Conservation (phyloP, 2,888 invertebrate genomes). For the Charanyca ferruginea region DNA sequence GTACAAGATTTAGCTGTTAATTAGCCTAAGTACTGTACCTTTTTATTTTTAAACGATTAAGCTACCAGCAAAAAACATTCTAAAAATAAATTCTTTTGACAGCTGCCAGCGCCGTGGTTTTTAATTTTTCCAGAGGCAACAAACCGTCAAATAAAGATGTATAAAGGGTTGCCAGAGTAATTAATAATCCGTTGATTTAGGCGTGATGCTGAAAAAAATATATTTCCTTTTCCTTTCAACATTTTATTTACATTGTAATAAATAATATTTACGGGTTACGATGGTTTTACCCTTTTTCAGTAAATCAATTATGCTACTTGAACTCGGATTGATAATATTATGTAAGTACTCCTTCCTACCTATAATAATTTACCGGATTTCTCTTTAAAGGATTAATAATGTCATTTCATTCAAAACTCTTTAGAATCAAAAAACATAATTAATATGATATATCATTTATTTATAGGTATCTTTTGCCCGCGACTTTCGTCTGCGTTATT, state of each 20-base stretch:
- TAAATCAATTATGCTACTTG: conserved; percentile 6
- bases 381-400: background rate
- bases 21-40: background rate
- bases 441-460: too few relatives aligned
- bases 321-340: background rate
- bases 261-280: conserved; percentile 19
- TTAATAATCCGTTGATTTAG: conserved; percentile 49
- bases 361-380: background rate
- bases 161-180: conserved; percentile 41
- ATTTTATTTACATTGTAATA: conserved; percentile 17
- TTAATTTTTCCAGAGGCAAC: conserved; percentile 1
- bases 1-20: background rate
- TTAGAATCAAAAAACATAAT: too few relatives aligned
- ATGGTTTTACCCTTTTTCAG: conserved; percentile 2
- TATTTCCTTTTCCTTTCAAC: background rate
- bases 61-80: background rate
- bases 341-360: too few relatives aligned
- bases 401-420: background rate
- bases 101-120: background rate
- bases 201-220: conserved; percentile 30
- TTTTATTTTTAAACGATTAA: background rate
- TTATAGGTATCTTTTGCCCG: too few relatives aligned
- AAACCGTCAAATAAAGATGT: conserved; percentile 46
- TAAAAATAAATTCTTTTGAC: conserved; percentile 6
- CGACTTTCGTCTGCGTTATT: too few relatives aligned